Conservation (phyloP, 2,797 vertebrate species). For the Garrulus glandarius region DNA sequence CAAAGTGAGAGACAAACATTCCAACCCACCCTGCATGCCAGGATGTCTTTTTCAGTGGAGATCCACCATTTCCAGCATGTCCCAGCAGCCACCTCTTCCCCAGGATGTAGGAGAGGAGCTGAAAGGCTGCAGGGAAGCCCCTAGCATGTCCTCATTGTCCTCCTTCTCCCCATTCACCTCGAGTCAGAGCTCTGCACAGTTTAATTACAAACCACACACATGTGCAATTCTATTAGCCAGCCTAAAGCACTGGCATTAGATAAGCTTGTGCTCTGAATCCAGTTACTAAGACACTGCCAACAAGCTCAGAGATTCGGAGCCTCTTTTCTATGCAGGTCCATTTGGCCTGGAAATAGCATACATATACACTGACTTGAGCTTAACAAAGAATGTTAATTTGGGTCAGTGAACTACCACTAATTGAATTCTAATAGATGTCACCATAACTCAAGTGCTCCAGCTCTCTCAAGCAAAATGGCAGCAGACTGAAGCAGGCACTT, state of each 20-base stretch:
- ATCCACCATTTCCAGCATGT: neutral
- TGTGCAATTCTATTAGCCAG: conserved; percentile 40
- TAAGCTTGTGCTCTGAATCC: conserved; percentile 41
- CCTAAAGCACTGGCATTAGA: conserved; percentile 34
- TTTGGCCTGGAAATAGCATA: conserved; percentile 62
- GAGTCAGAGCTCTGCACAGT: neutral
- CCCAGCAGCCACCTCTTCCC: neutral
- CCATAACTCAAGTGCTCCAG: conserved; percentile 39
- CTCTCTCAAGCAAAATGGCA: conserved; percentile 64
- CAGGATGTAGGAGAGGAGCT: neutral
- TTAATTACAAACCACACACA: conserved; percentile 56
- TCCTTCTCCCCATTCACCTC: neutral
- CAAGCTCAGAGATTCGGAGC: conserved; percentile 28
- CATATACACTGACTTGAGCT: conserved; percentile 47
- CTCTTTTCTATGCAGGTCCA: conserved; percentile 20
- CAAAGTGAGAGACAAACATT: neutral
- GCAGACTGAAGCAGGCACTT: neutral
- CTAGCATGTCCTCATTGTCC: neutral
- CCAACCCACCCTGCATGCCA: neutral
- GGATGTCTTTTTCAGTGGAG: neutral
- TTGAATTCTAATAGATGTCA: conserved; percentile 67
- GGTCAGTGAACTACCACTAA: conserved; percentile 65
- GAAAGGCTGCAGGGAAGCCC: neutral
- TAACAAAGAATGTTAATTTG: conserved; percentile 66
- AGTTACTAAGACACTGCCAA: conserved; percentile 31